These are phyloP conservation scores for Lanius ludovicianus DNA, from an alignment of 2,113 vertebrate genomes.

Conservation along the genomic window DNA sequence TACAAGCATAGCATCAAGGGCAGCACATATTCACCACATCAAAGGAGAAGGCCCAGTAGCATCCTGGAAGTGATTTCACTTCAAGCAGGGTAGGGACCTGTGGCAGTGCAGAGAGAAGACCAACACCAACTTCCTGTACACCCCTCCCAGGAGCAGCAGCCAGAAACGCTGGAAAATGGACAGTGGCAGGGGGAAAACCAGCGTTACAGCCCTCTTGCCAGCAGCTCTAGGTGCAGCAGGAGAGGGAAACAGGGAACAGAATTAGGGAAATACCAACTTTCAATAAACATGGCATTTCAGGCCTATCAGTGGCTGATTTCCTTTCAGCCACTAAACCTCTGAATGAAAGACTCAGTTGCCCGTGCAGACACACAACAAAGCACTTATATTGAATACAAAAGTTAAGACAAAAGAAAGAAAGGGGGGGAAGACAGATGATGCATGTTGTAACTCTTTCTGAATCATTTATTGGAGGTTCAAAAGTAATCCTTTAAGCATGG, in stretches of 20 bases:
- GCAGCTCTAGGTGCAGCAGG: background rate
- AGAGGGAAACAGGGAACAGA: background rate
- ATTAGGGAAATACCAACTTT: background rate
- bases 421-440: rapidly evolving
- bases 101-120: background rate
- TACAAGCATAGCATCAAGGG: background rate
- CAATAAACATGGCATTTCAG: background rate
- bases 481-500: background rate
- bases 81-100: background rate
- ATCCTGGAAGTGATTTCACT: background rate
- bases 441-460: background rate
- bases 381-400: background rate
- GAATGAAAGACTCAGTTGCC: background rate
- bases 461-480: background rate
- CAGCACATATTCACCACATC: background rate
- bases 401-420: background rate
- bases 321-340: background rate
- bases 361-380: background rate
- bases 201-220: background rate
- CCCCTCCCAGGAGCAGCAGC: background rate
- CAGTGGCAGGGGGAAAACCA: rapidly evolving
- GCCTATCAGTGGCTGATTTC: background rate
- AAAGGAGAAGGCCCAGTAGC: background rate
- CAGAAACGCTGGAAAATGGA: background rate
- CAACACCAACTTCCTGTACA: background rate